A percentile compares a stretch with the other conserved stretches of the same genome.
Evolutionary conservation across 2,888 invertebrate genomes (phyloP).

Genomic region (Melanotus villosus): DNA sequence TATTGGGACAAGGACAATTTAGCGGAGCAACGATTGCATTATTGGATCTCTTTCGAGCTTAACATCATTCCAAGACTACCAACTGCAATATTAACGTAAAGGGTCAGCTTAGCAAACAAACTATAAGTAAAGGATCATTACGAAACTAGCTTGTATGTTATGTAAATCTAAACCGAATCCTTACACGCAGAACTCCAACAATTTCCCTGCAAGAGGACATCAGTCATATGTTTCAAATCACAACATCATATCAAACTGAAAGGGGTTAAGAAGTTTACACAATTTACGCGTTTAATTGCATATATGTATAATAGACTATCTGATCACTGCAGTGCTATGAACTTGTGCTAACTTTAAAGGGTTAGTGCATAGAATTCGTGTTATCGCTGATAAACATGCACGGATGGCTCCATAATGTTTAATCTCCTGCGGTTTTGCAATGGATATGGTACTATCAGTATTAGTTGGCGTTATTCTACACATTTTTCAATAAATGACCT

Average conservation of each 20-base stretch:
- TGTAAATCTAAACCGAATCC: too few species aligned
- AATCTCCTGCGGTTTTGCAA: not conserved
- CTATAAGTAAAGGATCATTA: too few species aligned
- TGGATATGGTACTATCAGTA: not conserved
- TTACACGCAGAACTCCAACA: too few species aligned
- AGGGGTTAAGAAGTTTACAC: conserved; percentile 9
- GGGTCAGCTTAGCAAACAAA: not conserved
- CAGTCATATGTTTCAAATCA: not conserved
- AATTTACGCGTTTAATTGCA: conserved; percentile 5
- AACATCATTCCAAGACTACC: conserved; percentile 19
- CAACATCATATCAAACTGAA: not conserved
- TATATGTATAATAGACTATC: conserved; percentile 12
- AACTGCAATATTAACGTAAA: conserved; percentile 3
- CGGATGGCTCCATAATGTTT: conserved; percentile 7
- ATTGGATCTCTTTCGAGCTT: conserved; percentile 17
- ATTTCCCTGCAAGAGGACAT: too few species aligned
- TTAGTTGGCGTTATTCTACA: not conserved
- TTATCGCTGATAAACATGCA: conserved; percentile 24
- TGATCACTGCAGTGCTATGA: conserved; percentile 9
- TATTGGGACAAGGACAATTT: conserved; percentile 27
- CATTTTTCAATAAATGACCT: too few species aligned
- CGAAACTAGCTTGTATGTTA: too few species aligned
- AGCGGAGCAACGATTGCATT: conserved; percentile 17
- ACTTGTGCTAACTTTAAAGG: conserved; percentile 17
- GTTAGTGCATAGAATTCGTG: conserved; percentile 17